A percentile compares a stretch with the other conserved stretches of the same genome.
phyloP scores from a whole-genome alignment of 2,888 invertebrate species.

The Agriotes lineatus region DNA sequence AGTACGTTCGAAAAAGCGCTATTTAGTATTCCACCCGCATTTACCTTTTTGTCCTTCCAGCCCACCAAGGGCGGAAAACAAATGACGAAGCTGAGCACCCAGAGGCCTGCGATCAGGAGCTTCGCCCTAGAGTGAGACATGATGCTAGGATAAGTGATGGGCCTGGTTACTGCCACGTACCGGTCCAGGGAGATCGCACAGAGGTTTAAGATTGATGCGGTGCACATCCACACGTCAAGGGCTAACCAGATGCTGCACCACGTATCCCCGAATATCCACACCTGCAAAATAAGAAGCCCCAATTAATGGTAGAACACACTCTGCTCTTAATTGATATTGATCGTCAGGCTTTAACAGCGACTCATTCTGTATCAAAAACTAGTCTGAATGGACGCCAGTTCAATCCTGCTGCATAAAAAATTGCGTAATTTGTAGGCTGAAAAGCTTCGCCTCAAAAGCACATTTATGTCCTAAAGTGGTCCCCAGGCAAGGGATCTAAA shows the following conservation, averaged over 20 bases:
- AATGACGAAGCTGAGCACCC: conserved; percentile 96
- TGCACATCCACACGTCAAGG: conserved; percentile 99
- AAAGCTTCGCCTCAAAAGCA: too few relatives aligned
- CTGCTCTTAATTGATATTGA: too few relatives aligned
- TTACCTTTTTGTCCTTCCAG: conserved; percentile 85
- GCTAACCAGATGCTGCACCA: conserved; percentile 99
- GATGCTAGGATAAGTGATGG: conserved; percentile 94
- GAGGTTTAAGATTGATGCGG: conserved; percentile 95
- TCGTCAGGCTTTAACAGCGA: too few relatives aligned
- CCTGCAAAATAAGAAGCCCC: conserved; percentile 68
- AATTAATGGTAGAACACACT: conserved; percentile 1
- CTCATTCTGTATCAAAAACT: too few relatives aligned
- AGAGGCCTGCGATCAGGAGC: conserved; percentile 89
- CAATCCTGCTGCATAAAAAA: too few relatives aligned
- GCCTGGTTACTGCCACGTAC: conserved; percentile 96
- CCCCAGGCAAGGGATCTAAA: too few relatives aligned
- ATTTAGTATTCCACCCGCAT: too few relatives aligned
- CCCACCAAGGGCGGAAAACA: conserved; percentile 97
- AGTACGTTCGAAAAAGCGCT: too few relatives aligned
- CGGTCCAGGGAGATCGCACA: conserved; percentile 95
- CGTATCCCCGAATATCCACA: conserved; percentile 96
- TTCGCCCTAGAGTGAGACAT: conserved; percentile 90
- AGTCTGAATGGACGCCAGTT: too few relatives aligned
- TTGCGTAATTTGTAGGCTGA: too few relatives aligned
- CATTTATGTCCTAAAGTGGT: too few relatives aligned